Evolutionary conservation across 2,888 invertebrate species (phyloP), one percentile per base, ranked within the genome.

Genomic region (Dugesia japonica): DNA sequence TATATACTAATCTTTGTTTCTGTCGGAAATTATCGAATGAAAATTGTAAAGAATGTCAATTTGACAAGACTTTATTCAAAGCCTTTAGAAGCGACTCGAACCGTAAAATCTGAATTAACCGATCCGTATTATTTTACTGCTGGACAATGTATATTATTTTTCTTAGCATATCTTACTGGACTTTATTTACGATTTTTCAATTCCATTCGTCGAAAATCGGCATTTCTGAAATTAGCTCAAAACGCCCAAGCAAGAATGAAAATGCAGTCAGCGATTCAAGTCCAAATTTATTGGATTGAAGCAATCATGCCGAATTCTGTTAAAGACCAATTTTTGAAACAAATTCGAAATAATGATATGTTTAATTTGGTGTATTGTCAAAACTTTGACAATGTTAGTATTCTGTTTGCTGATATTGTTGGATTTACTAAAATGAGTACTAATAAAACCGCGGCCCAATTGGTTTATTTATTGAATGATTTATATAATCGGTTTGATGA

Each of bases 381-480:
- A 56, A 56, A 56, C 17, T 73, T 94, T 92, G 91, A 92, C 77
- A 90, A 93, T 83, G 94, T 95, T 71, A 92, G 92, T 85, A 95
- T 95, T 81, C 86, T 97, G 73, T 95, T 95, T 84, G 95, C 95
- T 28, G 95, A 97, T 84, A 95, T 95, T 82, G 94, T 94, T 26
- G 95, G 95, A 38, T 97, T 97, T 84, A 97, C 95, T 0, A 90
- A 89, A 83, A 95, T 95, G 94, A 92, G 92, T 77, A 92, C 93
- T 80, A 94, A 92, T 81, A 95, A 95, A 86, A 92, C 90, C 80
- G 95, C 95, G 76, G 94, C 94, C 85, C 91, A 94, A 85, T 87
- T 97, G 81, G 95, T 97, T 17, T 23, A 28, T 23, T 28, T 76
- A 17, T 75, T 76, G n/a, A 74, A 74, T 76, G 76, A 76, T 26